These are phyloP conservation scores for Papilio dardanus DNA, from an alignment of 1,140 invertebrate genomes.

Conservation along the genomic window DNA sequence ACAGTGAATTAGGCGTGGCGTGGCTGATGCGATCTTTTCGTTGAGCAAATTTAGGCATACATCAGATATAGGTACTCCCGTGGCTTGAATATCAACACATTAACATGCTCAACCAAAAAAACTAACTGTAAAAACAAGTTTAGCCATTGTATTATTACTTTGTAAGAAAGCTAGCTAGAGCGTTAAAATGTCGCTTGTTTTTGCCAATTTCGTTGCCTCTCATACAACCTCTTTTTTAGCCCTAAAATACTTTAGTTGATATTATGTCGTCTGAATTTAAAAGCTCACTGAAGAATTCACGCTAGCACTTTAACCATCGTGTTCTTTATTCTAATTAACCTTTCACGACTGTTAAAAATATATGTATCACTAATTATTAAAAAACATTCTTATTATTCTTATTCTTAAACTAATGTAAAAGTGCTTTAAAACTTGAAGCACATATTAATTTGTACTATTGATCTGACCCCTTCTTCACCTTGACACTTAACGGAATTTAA, in stretches of 20 bases:
- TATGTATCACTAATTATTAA: too few species aligned
- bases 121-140: constrained; percentile 67
- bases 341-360: too few species aligned
- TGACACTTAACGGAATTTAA: constrained; percentile 16
- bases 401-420: too few species aligned
- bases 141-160: constrained; percentile 57
- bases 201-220: too few species aligned
- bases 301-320: too few species aligned
- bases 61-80: constrained; percentile 44
- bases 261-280: too few species aligned
- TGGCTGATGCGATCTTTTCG: constrained; percentile 38
- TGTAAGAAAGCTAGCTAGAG: constrained; percentile 52
- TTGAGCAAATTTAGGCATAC: constrained; percentile 42
- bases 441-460: neutral
- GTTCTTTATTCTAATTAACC: neutral
- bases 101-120: constrained; percentile 56
- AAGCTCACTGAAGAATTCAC: too few species aligned
- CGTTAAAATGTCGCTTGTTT: constrained; percentile 16
- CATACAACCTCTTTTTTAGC: too few species aligned
- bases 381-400: too few species aligned
- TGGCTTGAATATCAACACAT: constrained; percentile 61
- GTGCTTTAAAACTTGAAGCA: neutral
- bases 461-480: constrained; percentile 11
- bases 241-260: too few species aligned
- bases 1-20: constrained; percentile 25